Evolutionary conservation across 2,113 vertebrate genomes (phyloP).

Genomic region (Motacilla tschutschensis): DNA sequence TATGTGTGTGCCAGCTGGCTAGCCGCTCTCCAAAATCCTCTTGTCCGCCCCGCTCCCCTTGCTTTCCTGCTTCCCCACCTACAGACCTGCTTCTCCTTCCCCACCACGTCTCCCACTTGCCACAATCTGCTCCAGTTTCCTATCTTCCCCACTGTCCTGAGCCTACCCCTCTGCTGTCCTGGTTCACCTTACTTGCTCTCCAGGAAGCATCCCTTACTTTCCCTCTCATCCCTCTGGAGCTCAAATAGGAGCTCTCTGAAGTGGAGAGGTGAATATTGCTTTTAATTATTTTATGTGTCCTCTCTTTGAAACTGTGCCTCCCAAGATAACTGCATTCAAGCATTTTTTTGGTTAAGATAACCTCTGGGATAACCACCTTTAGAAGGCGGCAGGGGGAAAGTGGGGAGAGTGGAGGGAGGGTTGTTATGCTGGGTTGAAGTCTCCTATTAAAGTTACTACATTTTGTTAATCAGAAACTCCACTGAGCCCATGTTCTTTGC

Average conservation of each 20-base stretch:
- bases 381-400: not conserved
- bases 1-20: conserved; percentile 60
- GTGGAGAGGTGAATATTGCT: not conserved
- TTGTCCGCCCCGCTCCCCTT: not conserved
- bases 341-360: conserved; percentile 31
- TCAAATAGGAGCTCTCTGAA: conserved; percentile 46
- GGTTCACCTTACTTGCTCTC: conserved; percentile 11
- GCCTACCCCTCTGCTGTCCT: conserved; percentile 8
- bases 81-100: conserved; percentile 35
- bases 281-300: conserved; percentile 31
- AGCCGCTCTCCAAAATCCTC: conserved; percentile 51
- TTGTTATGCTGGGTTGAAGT: not conserved
- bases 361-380: conserved; percentile 2
- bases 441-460: not conserved
- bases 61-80: conserved; percentile 42
- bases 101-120: not conserved
- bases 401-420: not conserved
- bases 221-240: conserved; percentile 1
- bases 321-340: not conserved
- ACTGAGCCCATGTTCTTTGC: not conserved
- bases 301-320: conserved; percentile 45
- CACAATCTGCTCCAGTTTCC: not conserved
- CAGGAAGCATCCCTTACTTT: conserved; percentile 21
- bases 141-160: not conserved
- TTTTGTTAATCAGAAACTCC: conserved; percentile 4